Percentiles rank a stretch among this genome's conserved stretches.
These are phyloP conservation scores for Hipparchia semele DNA, from an alignment of 2,888 invertebrate species.

Conservation along the genomic window DNA sequence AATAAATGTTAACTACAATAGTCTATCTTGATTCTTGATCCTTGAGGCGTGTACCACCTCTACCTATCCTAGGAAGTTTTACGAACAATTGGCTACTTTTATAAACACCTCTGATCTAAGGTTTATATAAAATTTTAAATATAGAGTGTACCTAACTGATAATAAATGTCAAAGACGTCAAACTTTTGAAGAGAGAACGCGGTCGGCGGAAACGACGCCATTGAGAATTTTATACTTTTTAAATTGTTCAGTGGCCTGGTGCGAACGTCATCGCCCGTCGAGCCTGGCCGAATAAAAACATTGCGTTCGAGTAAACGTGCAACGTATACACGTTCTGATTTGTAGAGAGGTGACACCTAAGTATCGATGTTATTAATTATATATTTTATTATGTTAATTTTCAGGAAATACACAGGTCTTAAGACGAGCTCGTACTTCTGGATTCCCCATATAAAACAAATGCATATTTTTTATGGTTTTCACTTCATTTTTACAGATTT, in stretches of 20 bases:
- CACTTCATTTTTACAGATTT: too few relatives aligned
- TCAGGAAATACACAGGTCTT: too few relatives aligned
- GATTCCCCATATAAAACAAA: too few relatives aligned
- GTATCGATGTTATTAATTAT: conserved; percentile 36
- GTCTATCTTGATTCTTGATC: too few relatives aligned
- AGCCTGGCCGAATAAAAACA: conserved; percentile 66
- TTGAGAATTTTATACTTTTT: conserved; percentile 60
- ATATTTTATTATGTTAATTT: too few relatives aligned
- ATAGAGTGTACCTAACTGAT: conserved; percentile 14
- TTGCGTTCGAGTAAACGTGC: conserved; percentile 56
- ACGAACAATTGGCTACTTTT: conserved; percentile 10
- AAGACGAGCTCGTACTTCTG: too few relatives aligned
- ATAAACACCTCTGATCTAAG: conserved; percentile 14
- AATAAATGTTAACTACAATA: too few relatives aligned
- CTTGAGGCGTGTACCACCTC: too few relatives aligned
- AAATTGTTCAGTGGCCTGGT: conserved; percentile 58
- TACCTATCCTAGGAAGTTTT: not conserved
- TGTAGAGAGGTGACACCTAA: conserved; percentile 47
- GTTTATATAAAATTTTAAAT: conserved; percentile 18
- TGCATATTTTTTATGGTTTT: too few relatives aligned
- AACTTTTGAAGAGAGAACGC: conserved; percentile 48
- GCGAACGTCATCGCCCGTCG: conserved; percentile 55
- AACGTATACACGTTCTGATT: conserved; percentile 66
- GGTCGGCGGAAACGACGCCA: conserved; percentile 50
- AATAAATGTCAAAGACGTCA: conserved; percentile 41